Conservation (phyloP, 1,140 invertebrate species). For the Hycleus phaleratus region DNA sequence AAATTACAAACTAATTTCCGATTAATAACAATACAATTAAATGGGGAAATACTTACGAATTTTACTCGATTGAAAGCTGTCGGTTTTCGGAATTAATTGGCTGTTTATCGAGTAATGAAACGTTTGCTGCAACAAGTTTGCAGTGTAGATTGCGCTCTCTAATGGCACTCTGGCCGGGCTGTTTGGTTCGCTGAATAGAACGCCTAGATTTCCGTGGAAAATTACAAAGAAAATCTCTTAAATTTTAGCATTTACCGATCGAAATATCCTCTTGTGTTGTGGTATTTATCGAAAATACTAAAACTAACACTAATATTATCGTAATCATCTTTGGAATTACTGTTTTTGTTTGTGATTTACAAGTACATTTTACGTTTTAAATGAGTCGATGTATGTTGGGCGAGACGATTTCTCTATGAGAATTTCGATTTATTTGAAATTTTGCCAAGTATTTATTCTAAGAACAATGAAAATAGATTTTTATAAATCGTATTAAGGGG, state of each 20-base stretch:
- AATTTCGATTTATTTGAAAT: too few species aligned
- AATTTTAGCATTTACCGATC: too few species aligned
- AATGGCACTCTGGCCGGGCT: constrained; percentile 9
- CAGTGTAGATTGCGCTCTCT: constrained; percentile 14
- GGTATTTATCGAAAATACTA: too few species aligned
- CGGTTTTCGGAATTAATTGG: constrained; percentile 31
- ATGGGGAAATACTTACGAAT: constrained; percentile 32
- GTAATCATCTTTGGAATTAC: too few species aligned
- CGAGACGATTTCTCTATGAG: too few species aligned
- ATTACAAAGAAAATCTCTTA: too few species aligned
- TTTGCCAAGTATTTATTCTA: too few species aligned
- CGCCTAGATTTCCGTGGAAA: constrained; percentile 1
- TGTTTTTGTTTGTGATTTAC: too few species aligned
- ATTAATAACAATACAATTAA: background rate
- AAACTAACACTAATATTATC: too few species aligned
- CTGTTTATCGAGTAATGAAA: constrained; percentile 6
- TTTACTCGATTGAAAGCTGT: constrained; percentile 44
- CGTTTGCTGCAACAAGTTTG: constrained; percentile 15
- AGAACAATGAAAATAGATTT: constrained; percentile 5
- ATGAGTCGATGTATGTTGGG: too few species aligned
- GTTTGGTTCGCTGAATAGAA: constrained; percentile 14
- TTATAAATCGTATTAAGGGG: background rate
- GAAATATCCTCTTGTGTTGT: too few species aligned
- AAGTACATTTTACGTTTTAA: too few species aligned
- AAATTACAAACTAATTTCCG: constrained; percentile 19